These are phyloP conservation scores for Theretra japonica DNA, from an alignment of 2,888 invertebrate genomes.

Conservation along the genomic window DNA sequence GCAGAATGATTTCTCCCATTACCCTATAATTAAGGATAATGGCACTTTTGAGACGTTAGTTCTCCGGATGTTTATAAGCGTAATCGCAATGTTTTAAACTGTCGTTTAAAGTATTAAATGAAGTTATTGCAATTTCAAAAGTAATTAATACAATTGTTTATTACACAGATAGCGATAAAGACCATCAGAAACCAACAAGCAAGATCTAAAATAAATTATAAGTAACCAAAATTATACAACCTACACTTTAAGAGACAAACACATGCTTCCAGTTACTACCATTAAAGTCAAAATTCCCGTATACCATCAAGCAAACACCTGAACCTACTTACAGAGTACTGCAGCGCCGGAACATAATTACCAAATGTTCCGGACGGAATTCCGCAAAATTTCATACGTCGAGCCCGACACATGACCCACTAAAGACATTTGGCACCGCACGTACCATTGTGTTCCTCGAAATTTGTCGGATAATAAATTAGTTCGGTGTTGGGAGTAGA, in stretches of 20 bases:
- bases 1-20: no score
- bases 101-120: no score
- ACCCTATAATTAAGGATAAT: no score
- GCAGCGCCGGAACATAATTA: constrained; percentile 22
- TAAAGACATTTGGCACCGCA: constrained; percentile 53
- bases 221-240: no score
- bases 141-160: no score
- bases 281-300: background rate
- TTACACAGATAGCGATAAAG: no score
- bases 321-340: background rate
- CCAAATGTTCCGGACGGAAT: constrained; percentile 17
- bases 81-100: no score
- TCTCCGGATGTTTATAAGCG: no score
- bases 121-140: no score
- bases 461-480: constrained; percentile 58
- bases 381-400: constrained; percentile 27
- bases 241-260: no score
- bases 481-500: constrained; percentile 48
- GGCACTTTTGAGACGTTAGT: no score
- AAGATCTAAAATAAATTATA: background rate
- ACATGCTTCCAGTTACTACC: background rate
- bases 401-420: constrained; percentile 34
- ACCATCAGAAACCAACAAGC: background rate
- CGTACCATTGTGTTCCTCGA: constrained; percentile 45
- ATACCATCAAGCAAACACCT: background rate